Conservation (phyloP, 2,113 vertebrate species). For the Anarrhichthys ocellatus region DNA sequence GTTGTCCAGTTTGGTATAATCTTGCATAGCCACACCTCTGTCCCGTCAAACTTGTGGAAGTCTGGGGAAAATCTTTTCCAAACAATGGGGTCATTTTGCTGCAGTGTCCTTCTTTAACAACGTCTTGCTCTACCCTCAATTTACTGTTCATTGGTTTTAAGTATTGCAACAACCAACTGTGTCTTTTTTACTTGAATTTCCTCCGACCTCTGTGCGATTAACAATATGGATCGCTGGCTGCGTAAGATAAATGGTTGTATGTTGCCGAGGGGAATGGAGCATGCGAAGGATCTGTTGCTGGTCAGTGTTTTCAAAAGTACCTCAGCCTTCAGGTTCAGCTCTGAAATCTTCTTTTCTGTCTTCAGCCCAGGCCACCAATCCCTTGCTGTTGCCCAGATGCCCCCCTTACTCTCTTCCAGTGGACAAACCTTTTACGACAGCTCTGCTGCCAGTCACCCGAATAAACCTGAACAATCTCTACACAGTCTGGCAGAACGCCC, state of each 20-base stretch:
- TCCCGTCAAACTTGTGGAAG: background rate
- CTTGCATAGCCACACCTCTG: slow-evolving; percentile 10
- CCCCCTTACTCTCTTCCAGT: slow-evolving; percentile 19
- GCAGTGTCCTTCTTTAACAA: background rate
- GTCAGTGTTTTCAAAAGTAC: slow-evolving; percentile 1
- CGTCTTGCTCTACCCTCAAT: background rate
- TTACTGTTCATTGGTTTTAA: background rate
- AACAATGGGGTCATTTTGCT: background rate
- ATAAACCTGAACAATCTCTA: slow-evolving; percentile 20
- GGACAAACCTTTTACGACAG: slow-evolving; percentile 27
- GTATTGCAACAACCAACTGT: background rate
- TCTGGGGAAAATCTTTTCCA: background rate
- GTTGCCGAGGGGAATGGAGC: slow-evolving; percentile 10
- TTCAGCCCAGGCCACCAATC: slow-evolving; percentile 48
- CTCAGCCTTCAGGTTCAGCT: slow-evolving; percentile 3
- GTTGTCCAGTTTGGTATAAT: background rate
- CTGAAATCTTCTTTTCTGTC: slow-evolving; percentile 71
- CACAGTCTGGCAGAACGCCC: slow-evolving; percentile 10
- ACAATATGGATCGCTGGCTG: slow-evolving; percentile 29
- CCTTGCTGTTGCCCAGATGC: slow-evolving; percentile 34
- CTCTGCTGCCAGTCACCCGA: slow-evolving; percentile 28
- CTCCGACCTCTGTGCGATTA: background rate
- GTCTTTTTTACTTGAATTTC: slow-evolving; percentile 8
- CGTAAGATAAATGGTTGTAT: slow-evolving; percentile 7
- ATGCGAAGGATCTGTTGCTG: slow-evolving; percentile 32